Evolutionary conservation across 2,113 vertebrate species (phyloP).

Genomic region (Chrysochloris asiatica): DNA sequence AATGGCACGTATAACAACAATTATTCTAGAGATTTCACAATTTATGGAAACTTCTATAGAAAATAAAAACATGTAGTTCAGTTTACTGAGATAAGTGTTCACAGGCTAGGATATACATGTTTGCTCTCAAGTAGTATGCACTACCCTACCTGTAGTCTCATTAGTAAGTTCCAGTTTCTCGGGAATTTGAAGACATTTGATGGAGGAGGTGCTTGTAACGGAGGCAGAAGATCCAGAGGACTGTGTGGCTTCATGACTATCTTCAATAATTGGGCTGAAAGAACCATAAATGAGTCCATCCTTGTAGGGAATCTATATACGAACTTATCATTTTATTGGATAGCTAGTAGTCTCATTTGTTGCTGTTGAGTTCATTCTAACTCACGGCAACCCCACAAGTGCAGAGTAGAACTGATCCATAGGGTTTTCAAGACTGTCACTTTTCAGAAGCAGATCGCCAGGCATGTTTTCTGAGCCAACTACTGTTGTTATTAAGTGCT

Average conservation of each 20-base stretch:
- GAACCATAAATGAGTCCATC: constrained; percentile 45
- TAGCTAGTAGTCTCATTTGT: neutral
- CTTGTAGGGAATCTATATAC: neutral
- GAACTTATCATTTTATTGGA: constrained; percentile 9
- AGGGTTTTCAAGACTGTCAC: no score
- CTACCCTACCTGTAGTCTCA: constrained; percentile 66
- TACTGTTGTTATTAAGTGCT: no score
- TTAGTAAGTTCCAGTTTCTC: constrained; percentile 84
- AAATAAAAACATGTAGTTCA: neutral
- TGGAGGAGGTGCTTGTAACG: constrained; percentile 80
- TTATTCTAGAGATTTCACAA: constrained; percentile 24
- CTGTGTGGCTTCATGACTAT: constrained; percentile 85
- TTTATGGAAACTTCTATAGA: constrained; percentile 9
- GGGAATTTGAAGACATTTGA: constrained; percentile 82
- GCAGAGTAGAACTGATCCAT: no score
- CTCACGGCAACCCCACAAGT: no score
- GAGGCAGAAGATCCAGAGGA: constrained; percentile 84
- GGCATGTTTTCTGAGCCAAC: neutral
- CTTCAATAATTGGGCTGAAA: constrained; percentile 89
- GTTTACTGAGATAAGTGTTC: neutral
- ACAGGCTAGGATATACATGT: neutral
- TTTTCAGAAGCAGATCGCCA: no score
- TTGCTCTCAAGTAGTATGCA: constrained; percentile 20
- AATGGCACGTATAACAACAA: no score
- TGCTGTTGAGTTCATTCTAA: neutral